Percentiles rank a stretch among this genome's conserved stretches.
Evolutionary conservation across 2,113 vertebrate genomes (phyloP).

Genomic region (Pseudois nayaur): DNA sequence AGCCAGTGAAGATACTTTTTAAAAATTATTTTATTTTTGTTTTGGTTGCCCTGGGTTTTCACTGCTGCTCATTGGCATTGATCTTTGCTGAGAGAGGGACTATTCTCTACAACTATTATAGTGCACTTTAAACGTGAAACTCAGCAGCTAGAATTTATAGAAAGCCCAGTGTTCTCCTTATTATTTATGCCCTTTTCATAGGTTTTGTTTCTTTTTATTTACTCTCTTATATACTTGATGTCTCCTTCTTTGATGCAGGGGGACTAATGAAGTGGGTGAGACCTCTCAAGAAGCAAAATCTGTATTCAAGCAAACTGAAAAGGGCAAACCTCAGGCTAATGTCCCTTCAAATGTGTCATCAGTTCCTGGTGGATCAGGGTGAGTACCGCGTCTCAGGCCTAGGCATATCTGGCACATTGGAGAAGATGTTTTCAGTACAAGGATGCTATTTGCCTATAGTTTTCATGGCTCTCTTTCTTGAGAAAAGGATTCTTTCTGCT

Average conservation of each 20-base stretch:
- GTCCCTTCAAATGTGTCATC: constrained; percentile 22
- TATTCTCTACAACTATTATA: neutral
- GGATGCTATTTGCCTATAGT: neutral
- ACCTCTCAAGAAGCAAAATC: constrained; percentile 91
- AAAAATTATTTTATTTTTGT: neutral
- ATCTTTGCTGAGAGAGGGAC: neutral
- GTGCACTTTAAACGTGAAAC: neutral
- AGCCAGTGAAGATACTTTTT: neutral
- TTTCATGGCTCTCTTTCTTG: neutral
- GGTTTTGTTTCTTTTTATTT: neutral
- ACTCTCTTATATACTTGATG: neutral
- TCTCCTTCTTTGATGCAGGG: constrained; percentile 80
- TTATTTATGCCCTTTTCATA: neutral
- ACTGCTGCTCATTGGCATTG: neutral
- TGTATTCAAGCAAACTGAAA: constrained; percentile 88
- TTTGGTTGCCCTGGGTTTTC: neutral
- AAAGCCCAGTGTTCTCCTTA: neutral
- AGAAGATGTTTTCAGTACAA: neutral
- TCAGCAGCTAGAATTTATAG: neutral
- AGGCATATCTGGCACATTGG: accelerated
- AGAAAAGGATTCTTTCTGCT: neutral
- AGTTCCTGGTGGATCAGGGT: constrained; percentile 80
- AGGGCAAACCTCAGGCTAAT: constrained; percentile 57
- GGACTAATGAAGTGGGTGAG: constrained; percentile 92
- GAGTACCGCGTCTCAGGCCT: constrained; percentile 55